These are phyloP conservation scores for Chloromyia formosa DNA, from an alignment of 2,888 invertebrate species.

Conservation along the genomic window DNA sequence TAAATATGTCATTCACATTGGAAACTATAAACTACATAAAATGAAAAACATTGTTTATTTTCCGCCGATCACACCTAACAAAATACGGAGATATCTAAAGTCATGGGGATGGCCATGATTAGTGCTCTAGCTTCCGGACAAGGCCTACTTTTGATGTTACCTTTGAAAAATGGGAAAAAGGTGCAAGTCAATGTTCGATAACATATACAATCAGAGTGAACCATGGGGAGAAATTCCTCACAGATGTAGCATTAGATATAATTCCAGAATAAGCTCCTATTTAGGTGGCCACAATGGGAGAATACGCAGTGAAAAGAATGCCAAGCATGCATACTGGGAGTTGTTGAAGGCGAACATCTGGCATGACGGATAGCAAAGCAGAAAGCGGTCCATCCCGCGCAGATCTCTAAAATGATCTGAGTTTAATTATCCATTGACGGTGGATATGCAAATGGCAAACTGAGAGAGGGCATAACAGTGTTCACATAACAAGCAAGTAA, in stretches of 20 bases:
- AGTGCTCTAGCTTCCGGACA: neutral
- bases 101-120: neutral
- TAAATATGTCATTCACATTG: no score
- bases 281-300: neutral
- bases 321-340: slow-evolving; percentile 3
- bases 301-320: slow-evolving; percentile 1
- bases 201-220: slow-evolving; percentile 28
- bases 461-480: neutral
- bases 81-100: neutral
- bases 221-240: neutral
- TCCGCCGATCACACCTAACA: no score
- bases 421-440: slow-evolving; percentile 25
- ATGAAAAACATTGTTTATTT: no score
- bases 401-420: slow-evolving; percentile 11
- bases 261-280: neutral
- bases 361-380: neutral
- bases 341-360: slow-evolving; percentile 26
- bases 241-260: slow-evolving; percentile 8
- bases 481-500: no score
- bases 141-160: slow-evolving; percentile 13
- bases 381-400: neutral
- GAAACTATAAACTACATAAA: no score
- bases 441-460: neutral
- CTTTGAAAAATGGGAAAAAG: slow-evolving; percentile 1
- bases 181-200: slow-evolving; percentile 40